Evolutionary conservation across 92 coral and sea anemone genomes (phyloP).

Genomic region (Galaxea fascicularis): DNA sequence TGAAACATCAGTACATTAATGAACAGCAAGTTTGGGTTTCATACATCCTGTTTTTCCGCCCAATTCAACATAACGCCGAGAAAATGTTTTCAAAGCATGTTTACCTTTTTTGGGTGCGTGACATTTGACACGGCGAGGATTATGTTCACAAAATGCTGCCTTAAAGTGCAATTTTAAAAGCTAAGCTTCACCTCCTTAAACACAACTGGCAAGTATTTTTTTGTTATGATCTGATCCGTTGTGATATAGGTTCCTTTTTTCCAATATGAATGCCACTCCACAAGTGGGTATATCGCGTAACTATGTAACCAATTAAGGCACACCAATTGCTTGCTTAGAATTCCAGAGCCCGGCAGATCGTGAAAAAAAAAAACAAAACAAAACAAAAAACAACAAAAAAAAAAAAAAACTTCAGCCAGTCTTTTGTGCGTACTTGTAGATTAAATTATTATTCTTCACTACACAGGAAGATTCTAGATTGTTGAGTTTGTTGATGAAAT

Average conservation of each 20-base stretch:
- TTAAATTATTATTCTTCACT: too few relatives aligned
- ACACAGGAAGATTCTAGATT: too few relatives aligned
- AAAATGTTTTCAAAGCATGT: not conserved
- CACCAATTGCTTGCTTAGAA: too few relatives aligned
- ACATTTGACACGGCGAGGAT: not conserved
- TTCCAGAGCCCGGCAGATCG: too few relatives aligned
- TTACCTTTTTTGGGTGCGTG: not conserved
- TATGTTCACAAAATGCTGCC: not conserved
- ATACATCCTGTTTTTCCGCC: not conserved
- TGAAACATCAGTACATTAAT: not conserved
- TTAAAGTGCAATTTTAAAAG: not conserved
- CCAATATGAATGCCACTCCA: not conserved
- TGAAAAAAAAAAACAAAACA: too few relatives aligned
- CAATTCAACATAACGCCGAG: not conserved
- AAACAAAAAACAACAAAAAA: too few relatives aligned
- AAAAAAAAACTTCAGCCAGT: too few relatives aligned
- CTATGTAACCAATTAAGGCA: too few relatives aligned
- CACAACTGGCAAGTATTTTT: not conserved
- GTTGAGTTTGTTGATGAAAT: too few relatives aligned
- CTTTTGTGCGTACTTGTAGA: too few relatives aligned
- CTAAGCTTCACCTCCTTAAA: not conserved
- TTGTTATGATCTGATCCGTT: not conserved
- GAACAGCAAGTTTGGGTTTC: not conserved
- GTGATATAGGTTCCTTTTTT: not conserved
- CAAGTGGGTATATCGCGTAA: not conserved